A percentile compares a stretch with the other conserved stretches of the same genome.
Conservation (phyloP, 2,888 invertebrate species). For the Notocelia uddmanniana region DNA sequence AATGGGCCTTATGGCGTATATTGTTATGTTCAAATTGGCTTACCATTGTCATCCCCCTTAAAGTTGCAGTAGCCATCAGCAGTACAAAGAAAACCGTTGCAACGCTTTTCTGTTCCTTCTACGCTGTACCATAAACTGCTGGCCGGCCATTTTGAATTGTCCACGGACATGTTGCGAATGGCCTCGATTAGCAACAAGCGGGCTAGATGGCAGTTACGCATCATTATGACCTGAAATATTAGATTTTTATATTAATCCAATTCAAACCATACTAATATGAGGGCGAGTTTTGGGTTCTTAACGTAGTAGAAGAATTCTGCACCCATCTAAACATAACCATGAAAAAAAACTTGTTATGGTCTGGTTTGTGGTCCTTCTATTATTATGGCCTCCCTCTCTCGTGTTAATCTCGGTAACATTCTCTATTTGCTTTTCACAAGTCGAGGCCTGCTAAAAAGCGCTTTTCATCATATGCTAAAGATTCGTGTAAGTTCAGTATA, state of each 20-base stretch:
- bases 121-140: conserved; percentile 77
- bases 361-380: no score
- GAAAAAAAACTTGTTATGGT: no score
- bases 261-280: no score
- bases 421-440: no score
- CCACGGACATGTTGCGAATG: conserved; percentile 76
- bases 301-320: no score
- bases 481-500: no score
- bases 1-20: background rate
- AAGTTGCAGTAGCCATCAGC: conserved; percentile 87
- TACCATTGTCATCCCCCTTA: conserved; percentile 66
- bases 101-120: conserved; percentile 69
- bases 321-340: no score
- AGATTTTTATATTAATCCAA: conserved; percentile 21
- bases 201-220: conserved; percentile 89
- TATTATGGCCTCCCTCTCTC: no score
- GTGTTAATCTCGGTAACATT: no score
- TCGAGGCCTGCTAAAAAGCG: no score
- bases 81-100: conserved; percentile 90
- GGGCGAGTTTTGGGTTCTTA: no score
- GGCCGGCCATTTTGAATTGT: conserved; percentile 73
- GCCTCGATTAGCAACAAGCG: conserved; percentile 85
- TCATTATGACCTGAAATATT: conserved; percentile 87
- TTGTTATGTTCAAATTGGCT: conserved; percentile 54
- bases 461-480: no score